Conservation (phyloP, 2,113 vertebrate species). For the Eira barbara region DNA sequence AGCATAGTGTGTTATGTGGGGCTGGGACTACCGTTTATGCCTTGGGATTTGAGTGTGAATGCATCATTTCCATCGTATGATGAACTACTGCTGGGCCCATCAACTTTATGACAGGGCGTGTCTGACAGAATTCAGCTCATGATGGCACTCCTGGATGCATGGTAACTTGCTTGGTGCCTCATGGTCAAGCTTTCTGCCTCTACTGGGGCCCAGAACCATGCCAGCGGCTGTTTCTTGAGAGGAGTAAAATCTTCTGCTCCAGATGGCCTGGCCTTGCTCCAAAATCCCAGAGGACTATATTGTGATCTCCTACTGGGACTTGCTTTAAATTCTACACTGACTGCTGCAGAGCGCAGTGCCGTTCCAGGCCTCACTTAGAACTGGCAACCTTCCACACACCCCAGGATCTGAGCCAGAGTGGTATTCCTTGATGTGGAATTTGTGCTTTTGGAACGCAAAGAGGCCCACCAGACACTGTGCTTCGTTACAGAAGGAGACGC, state of each 20-base stretch:
- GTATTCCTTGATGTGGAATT: neutral
- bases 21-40: neutral
- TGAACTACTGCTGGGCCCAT: neutral
- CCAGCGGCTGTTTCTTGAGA: neutral
- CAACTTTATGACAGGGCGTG: neutral
- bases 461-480: neutral
- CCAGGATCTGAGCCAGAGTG: neutral
- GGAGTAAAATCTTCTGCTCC: neutral
- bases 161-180: neutral
- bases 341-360: neutral
- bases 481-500: neutral
- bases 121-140: neutral
- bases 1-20: neutral
- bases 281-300: neutral
- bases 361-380: neutral
- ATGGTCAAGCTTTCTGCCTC: neutral
- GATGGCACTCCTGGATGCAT: neutral
- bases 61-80: neutral
- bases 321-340: neutral
- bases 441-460: conserved; percentile 10
- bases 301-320: neutral
- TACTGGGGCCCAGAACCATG: neutral
- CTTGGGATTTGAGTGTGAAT: neutral
- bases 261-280: neutral
- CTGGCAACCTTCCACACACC: neutral